Conservation (phyloP, 2,888 invertebrate species). For the Helicoverpa assulta region DNA sequence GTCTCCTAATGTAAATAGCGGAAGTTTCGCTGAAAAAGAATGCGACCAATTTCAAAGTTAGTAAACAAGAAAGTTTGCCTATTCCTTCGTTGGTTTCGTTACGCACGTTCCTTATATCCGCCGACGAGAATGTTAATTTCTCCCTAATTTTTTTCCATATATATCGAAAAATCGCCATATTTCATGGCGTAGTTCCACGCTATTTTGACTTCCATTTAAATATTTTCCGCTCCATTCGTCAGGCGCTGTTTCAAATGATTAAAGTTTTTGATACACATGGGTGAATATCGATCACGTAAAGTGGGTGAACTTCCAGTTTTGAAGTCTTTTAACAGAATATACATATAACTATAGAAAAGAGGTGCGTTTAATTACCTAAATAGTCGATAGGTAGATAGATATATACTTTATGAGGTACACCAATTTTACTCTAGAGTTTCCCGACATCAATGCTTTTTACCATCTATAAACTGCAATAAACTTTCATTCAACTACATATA, state of each 20-base stretch:
- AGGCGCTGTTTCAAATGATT: slow-evolving; percentile 84
- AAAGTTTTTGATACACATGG: slow-evolving; percentile 79
- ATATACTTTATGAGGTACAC: too few species aligned
- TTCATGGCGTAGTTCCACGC: slow-evolving; percentile 84
- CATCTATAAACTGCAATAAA: too few species aligned
- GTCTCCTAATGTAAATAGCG: slow-evolving; percentile 36
- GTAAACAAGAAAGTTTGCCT: slow-evolving; percentile 72
- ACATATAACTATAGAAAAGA: too few species aligned
- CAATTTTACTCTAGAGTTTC: too few species aligned
- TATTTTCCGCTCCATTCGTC: slow-evolving; percentile 89
- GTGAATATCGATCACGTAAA: slow-evolving; percentile 57
- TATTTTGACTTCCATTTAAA: slow-evolving; percentile 89
- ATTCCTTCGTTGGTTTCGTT: slow-evolving; percentile 73
- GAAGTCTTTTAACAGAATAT: background rate
- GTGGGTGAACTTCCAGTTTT: slow-evolving; percentile 9
- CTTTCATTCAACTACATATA: too few species aligned
- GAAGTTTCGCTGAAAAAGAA: slow-evolving; percentile 66
- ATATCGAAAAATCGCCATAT: slow-evolving; percentile 82
- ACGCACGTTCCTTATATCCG: slow-evolving; percentile 82
- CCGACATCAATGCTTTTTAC: too few species aligned
- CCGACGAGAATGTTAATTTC: slow-evolving; percentile 81
- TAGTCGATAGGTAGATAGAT: too few species aligned
- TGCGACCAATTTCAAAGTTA: slow-evolving; percentile 75
- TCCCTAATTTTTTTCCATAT: slow-evolving; percentile 69
- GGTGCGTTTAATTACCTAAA: too few species aligned